Percentiles rank a stretch among this genome's conserved stretches.
Evolutionary conservation across 2,797 vertebrate species (phyloP).

Genomic region (Neomorphus geoffroyi): DNA sequence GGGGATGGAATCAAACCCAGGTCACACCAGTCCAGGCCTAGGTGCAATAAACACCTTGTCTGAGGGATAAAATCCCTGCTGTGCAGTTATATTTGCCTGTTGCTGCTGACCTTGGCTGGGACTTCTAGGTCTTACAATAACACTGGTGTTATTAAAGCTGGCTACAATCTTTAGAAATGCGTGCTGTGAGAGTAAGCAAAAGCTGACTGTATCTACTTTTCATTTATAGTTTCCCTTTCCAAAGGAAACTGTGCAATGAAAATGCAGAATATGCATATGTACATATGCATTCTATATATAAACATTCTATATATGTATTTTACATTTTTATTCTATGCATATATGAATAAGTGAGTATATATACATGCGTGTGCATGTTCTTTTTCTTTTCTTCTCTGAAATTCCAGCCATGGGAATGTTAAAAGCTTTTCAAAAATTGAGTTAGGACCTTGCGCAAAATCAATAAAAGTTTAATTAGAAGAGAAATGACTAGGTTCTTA

Average conservation of each 20-base stretch:
- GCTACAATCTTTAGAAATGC: neutral
- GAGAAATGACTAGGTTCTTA: neutral
- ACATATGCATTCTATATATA: neutral
- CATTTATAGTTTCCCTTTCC: neutral
- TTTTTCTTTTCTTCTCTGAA: neutral
- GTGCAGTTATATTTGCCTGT: neutral
- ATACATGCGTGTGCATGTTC: neutral
- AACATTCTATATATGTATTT: neutral
- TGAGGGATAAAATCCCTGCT: neutral
- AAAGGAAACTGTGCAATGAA: neutral
- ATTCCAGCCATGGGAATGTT: neutral
- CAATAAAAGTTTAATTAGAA: neutral
- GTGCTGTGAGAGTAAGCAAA: neutral
- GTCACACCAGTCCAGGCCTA: neutral
- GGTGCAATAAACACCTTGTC: neutral
- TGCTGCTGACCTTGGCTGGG: neutral
- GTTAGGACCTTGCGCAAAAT: neutral
- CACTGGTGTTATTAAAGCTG: neutral
- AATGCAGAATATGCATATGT: neutral
- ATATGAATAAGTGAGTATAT: neutral
- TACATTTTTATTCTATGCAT: neutral
- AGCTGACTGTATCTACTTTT: neutral
- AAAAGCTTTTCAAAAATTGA: neutral
- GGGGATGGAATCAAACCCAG: neutral
- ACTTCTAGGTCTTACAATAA: neutral